phyloP scores from a whole-genome alignment of 2,113 vertebrate genomes.

The Tyto alba region DNA sequence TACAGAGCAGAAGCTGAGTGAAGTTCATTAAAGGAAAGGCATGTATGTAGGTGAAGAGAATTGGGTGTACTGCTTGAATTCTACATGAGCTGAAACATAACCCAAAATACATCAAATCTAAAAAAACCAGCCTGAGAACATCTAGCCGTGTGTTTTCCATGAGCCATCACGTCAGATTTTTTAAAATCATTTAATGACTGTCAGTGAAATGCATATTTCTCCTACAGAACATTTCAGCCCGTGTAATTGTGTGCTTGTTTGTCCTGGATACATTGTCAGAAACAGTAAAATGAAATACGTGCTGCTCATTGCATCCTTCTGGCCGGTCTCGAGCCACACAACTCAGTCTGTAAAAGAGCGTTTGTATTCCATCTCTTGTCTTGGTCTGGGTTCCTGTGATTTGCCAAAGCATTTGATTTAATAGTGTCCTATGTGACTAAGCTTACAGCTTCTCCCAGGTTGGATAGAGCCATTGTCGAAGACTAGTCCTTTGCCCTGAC shows the following conservation, averaged over 20 bases:
- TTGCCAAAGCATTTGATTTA: not conserved
- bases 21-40: not conserved
- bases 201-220: not conserved
- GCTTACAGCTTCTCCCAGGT: not conserved
- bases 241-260: not conserved
- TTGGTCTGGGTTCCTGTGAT: not conserved
- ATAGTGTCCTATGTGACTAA: not conserved
- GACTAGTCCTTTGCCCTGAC: not conserved
- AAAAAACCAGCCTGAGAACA: not conserved
- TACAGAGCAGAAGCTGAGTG: not conserved
- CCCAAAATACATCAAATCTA: not conserved
- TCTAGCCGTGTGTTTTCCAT: not conserved
- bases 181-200: not conserved
- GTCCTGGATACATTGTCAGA: not conserved
- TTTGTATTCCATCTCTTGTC: not conserved
- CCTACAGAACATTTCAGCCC: fast-evolving
- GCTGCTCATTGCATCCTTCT: not conserved
- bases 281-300: not conserved
- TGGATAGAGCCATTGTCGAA: not conserved
- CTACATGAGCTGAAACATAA: not conserved
- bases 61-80: not conserved
- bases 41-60: not conserved
- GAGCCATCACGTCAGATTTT: not conserved
- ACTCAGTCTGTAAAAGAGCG: not conserved
- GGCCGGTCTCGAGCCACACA: not conserved